Evolutionary conservation across 2,888 invertebrate species (phyloP).

Genomic region (Ormyrus pomaceus): DNA sequence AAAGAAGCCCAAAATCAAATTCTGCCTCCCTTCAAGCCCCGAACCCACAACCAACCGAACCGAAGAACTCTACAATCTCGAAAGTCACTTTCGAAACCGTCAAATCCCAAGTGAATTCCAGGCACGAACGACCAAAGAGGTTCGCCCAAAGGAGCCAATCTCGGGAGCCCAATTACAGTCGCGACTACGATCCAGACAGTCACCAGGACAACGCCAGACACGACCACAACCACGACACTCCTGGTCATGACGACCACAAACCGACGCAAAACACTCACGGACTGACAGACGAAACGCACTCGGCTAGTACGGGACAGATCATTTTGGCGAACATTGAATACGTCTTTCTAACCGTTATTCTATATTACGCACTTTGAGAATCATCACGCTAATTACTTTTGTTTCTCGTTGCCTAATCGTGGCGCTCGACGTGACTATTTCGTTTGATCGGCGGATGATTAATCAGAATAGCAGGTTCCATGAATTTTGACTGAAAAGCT

Average conservation of each 20-base stretch:
- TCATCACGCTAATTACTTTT: neutral
- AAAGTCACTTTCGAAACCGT: neutral
- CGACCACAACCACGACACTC: constrained; percentile 56
- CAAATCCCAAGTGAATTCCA: constrained; percentile 70
- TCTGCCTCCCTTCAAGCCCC: constrained; percentile 61
- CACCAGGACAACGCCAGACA: constrained; percentile 27
- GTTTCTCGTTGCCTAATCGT: constrained; percentile 16
- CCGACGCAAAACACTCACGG: neutral
- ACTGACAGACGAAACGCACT: constrained; percentile 10
- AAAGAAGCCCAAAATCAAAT: constrained; percentile 70
- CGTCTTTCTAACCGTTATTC: constrained; percentile 64
- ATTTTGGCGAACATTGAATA: constrained; percentile 68
- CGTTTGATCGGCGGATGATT: constrained; percentile 2
- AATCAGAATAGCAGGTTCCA: constrained; percentile 11
- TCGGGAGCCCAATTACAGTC: constrained; percentile 47
- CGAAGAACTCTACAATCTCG: constrained; percentile 76
- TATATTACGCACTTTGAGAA: constrained; percentile 68
- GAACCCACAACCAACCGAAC: constrained; percentile 78
- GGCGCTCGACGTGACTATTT: neutral
- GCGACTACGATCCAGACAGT: constrained; percentile 48
- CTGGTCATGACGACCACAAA: constrained; percentile 47
- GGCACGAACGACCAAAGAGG: constrained; percentile 62
- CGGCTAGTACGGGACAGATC: constrained; percentile 64
- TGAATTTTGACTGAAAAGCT: constrained; percentile 34
- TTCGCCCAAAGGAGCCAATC: constrained; percentile 57